phyloP scores from a whole-genome alignment of 2,888 invertebrate species.

The Seira ritae region DNA sequence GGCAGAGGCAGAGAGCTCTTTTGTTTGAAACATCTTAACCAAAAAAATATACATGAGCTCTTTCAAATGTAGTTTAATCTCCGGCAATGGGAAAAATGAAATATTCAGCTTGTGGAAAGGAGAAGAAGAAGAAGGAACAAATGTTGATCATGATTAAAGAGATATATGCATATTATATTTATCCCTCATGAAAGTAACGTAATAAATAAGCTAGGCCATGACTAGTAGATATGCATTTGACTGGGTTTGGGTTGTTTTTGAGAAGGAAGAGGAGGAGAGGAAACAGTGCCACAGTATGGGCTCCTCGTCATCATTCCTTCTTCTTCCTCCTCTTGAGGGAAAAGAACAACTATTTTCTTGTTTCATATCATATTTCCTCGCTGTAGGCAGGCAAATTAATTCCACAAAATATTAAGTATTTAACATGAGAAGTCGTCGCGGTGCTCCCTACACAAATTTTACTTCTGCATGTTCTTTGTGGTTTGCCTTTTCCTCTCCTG shows the following conservation, averaged over 20 bases:
- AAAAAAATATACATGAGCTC: too few species aligned
- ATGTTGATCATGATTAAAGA: neutral
- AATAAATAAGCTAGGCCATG: too few species aligned
- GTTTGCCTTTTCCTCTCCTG: neutral
- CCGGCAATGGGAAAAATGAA: neutral
- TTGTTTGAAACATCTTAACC: too few species aligned
- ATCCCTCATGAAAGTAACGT: neutral
- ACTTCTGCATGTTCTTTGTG: too few species aligned
- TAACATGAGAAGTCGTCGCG: slow-evolving; percentile 67
- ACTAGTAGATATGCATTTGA: too few species aligned
- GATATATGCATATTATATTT: neutral
- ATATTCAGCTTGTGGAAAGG: neutral
- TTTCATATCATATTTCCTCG: slow-evolving; percentile 74
- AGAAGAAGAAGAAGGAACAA: too few species aligned
- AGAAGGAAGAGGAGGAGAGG: slow-evolving; percentile 5
- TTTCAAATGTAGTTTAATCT: too few species aligned
- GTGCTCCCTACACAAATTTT: neutral
- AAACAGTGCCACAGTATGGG: slow-evolving; percentile 59
- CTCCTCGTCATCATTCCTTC: slow-evolving; percentile 64
- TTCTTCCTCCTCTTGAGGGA: slow-evolving; percentile 65
- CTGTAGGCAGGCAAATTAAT: slow-evolving; percentile 74
- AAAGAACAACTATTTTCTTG: slow-evolving; percentile 71
- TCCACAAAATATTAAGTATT: slow-evolving; percentile 75
- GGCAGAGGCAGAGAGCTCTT: too few species aligned
- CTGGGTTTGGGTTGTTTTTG: neutral